Base-by-base conservation (phyloP, 2,888 invertebrate species). In the Blastobasis adustella region DNA sequence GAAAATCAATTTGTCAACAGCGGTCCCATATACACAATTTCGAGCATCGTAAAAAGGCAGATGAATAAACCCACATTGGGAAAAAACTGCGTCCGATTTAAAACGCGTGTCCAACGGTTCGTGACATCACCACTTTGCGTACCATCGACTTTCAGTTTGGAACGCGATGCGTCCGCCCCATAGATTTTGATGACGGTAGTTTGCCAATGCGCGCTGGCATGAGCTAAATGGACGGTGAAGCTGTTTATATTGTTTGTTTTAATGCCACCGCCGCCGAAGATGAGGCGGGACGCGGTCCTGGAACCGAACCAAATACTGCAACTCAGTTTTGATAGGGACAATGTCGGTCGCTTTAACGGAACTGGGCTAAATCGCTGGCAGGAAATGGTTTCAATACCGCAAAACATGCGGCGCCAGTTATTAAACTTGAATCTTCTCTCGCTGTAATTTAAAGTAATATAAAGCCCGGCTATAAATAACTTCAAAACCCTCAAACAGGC, bases 141-240 rank as follows among this genome's bases (percentile, higher is more conserved):
- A 37, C 40, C 49, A 49, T 49, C 36, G 42, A 38, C 37, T 42
- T 37, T 45, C 47, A 46, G 54, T 53, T 61, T 61, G 60, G 61
- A 60, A 43, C 56, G n/a, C 39, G 45, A 62, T 64, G 61, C 54
- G 43, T 10, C 56, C 61, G 58, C 49, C 48, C 60, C 67, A 65
- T 67, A 65, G 60, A 59, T 64, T 67, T 67, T 69, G 61, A 61
- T 57, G 61, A 55, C 54, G 57, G 57, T 54, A 57, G 61, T 54
- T 59, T 62, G 64, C 63, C 62, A 63, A 55, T 59, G 54, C 57
- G 58, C 61, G 58, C 58, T 61, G 58, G 56, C 60, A 67, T 66
- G 60, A 67, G 67, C 46, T 60, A 65, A 69, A 67, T 63, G 61
- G 62, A 5, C 58, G 41, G 54, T 57, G 47, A 58, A 56, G 49